Conservation (phyloP, 2,888 invertebrate genomes). For the Omphaloscelis lunosa region DNA sequence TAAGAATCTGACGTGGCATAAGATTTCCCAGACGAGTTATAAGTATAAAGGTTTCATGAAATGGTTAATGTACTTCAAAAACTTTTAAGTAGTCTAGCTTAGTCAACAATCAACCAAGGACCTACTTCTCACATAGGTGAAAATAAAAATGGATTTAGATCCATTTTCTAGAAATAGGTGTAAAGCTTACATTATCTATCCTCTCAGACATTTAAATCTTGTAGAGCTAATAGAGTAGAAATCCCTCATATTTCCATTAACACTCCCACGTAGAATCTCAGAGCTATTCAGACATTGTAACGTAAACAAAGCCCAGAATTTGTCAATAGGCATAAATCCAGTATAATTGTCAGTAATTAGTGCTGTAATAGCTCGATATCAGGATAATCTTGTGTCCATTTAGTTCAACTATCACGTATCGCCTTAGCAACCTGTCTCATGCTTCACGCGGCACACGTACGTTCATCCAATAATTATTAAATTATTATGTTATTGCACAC, state of each 20-base stretch:
- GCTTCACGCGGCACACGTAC: constrained; percentile 67
- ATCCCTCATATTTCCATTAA: constrained; percentile 12
- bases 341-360: constrained; percentile 55
- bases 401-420: constrained; percentile 64
- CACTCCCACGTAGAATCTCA: neutral
- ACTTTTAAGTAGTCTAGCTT: neutral
- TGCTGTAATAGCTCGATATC: constrained; percentile 35
- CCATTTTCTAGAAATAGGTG: constrained; percentile 9
- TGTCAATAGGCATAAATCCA: constrained; percentile 49
- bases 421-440: constrained; percentile 41
- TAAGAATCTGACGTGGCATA: constrained; percentile 25
- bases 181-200: constrained; percentile 16
- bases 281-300: constrained; percentile 25
- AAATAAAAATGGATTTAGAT: no score
- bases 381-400: constrained; percentile 50
- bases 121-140: neutral
- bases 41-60: constrained; percentile 18
- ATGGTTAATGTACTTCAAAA: constrained; percentile 18
- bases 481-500: constrained; percentile 66
- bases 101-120: neutral
- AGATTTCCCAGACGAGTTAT: constrained; percentile 46
- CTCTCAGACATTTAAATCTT: constrained; percentile 39
- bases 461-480: constrained; percentile 65
- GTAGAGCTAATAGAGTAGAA: neutral
- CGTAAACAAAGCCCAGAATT: constrained; percentile 36